These are phyloP conservation scores for Agrotis clavis DNA, from an alignment of 2,888 invertebrate genomes.

Conservation along the genomic window DNA sequence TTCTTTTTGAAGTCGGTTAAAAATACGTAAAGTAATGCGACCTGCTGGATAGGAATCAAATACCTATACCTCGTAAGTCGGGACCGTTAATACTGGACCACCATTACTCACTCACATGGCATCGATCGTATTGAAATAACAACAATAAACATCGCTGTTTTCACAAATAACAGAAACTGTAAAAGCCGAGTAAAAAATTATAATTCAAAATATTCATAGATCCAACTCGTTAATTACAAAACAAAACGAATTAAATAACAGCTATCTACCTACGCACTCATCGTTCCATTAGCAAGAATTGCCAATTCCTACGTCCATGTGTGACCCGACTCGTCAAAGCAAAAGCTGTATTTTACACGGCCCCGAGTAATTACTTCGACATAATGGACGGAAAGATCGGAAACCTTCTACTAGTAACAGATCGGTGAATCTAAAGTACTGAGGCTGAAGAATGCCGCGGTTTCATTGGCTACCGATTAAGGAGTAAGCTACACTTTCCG, in stretches of 20 bases:
- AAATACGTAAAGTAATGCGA: too few relatives aligned
- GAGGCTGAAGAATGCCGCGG: slow-evolving; percentile 66
- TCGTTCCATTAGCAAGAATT: slow-evolving; percentile 77
- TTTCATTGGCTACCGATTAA: slow-evolving; percentile 63
- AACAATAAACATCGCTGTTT: too few relatives aligned
- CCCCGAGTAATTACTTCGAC: slow-evolving; percentile 72
- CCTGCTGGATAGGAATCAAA: too few relatives aligned
- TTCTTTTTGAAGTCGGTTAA: too few relatives aligned
- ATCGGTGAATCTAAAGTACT: slow-evolving; percentile 67
- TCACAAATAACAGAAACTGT: too few relatives aligned
- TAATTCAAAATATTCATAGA: background rate
- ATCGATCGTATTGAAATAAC: too few relatives aligned
- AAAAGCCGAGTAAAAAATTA: background rate
- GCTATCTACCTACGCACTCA: slow-evolving; percentile 62
- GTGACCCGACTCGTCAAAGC: slow-evolving; percentile 59
- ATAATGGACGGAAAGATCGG: slow-evolving; percentile 71
- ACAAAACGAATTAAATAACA: slow-evolving; percentile 42
- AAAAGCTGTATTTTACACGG: slow-evolving; percentile 70
- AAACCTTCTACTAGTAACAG: slow-evolving; percentile 68
- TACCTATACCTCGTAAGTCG: too few relatives aligned
- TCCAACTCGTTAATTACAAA: slow-evolving; percentile 4
- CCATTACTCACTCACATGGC: too few relatives aligned
- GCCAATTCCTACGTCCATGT: slow-evolving; percentile 74
- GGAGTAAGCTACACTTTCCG: slow-evolving; percentile 53
- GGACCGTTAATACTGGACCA: too few relatives aligned